Base-by-base conservation (phyloP, 2,113 vertebrate genomes). In the Xerus inauris region DNA sequence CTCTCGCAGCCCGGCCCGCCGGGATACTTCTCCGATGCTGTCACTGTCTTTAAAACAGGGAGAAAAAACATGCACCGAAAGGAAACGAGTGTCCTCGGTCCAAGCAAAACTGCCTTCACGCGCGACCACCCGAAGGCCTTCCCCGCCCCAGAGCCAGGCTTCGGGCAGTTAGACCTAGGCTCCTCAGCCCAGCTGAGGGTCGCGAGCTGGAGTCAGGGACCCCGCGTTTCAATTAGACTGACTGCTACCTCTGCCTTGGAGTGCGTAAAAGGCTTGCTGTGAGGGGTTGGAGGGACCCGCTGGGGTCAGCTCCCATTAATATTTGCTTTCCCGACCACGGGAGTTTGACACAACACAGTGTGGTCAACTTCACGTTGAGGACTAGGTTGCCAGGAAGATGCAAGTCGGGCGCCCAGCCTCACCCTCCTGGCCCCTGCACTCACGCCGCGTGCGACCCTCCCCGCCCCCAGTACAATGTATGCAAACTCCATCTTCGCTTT, bases 21-120 rank as follows among this genome's bases (percentile, higher is more conserved):
- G 38, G 94, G 96, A 97, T 95, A 97, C 94, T 97, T 98, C 87
- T 62, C 94, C 82, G 88, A 96, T 96, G 97, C 97, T 92, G 96
- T 97, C 97, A 97, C 96, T 28, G 96, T 45, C 97, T 97, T 97
- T 79, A 87, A 95, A 90, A 80, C 93, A 40, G 59, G 40, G 51
- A 79, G 75, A 49, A 42, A 73, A 90, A 67, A 84, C 76, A 32
- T 6, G 94, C 95, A 59, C 85, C 28, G 76, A 45, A 65, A 92
- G 82, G 76, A 94, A 92, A 62, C 49, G 87, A 65, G 96, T 42
- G 76, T 54, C 94, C 87, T 72, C 71, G 0, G 45, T 77, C 81
- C 97, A 42, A 76, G 67, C 14, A 64, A 92, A 94, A 88, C 87
- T 82, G 92, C 87, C 92, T 80, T 38, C 19, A 71, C 40, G 24